These are phyloP conservation scores for Lindbergichthys nudifrons DNA, from an alignment of 2,797 vertebrate genomes.

Conservation along the genomic window DNA sequence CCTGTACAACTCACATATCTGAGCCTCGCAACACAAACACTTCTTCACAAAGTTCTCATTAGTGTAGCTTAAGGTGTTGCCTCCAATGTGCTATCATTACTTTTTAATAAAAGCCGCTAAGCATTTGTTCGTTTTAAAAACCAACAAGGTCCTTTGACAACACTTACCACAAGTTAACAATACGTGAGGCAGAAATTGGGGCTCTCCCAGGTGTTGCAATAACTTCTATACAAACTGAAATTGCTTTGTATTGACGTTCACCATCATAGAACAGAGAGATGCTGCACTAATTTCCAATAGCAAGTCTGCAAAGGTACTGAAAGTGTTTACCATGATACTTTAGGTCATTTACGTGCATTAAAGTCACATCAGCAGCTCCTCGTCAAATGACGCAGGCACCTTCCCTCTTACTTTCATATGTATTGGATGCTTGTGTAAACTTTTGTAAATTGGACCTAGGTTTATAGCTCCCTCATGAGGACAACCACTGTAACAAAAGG, in stretches of 20 bases:
- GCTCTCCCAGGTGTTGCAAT: constrained; percentile 8
- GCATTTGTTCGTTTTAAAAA: background rate
- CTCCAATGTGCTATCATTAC: background rate
- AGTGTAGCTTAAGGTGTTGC: constrained; percentile 7
- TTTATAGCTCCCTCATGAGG: constrained; percentile 58
- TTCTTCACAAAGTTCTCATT: constrained; percentile 5
- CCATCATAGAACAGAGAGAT: constrained; percentile 16
- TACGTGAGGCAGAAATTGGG: background rate
- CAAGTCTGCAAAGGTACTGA: constrained; percentile 24
- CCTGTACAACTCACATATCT: constrained; percentile 83
- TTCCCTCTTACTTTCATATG: constrained; percentile 54
- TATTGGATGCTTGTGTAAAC: constrained; percentile 25
- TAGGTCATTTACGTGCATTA: constrained; percentile 42
- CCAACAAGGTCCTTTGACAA: background rate
- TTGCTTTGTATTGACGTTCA: constrained; percentile 19
- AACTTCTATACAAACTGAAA: constrained; percentile 38
- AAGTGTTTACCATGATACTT: constrained; percentile 33
- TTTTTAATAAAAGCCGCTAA: background rate
- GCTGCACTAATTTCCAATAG: constrained; percentile 44
- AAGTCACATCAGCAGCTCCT: constrained; percentile 46
- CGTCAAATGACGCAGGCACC: constrained; percentile 40
- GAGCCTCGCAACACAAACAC: constrained; percentile 29
- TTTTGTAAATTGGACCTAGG: constrained; percentile 9
- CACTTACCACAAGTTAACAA: background rate
- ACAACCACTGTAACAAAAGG: background rate